Evolutionary conservation across 2,797 vertebrate species (phyloP).

Genomic region (Enteromius radiatus): DNA sequence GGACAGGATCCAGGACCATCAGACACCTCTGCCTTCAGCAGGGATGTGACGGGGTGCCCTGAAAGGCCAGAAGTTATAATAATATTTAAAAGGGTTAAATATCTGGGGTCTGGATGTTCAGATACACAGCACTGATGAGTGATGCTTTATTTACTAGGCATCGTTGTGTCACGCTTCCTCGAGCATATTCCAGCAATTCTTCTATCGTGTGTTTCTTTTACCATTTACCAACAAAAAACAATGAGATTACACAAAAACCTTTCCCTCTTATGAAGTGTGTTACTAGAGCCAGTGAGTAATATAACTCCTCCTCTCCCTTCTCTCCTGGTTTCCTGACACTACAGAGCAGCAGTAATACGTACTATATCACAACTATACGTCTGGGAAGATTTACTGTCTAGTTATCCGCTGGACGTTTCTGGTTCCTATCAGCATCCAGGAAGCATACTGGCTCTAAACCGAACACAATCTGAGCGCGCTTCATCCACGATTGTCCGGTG

Average conservation of each 20-base stretch:
- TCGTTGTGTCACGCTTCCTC: constrained; percentile 3
- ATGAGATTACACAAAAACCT: background rate
- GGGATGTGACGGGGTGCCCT: background rate
- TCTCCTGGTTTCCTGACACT: background rate
- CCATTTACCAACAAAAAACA: constrained; percentile 39
- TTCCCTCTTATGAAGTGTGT: constrained; percentile 20
- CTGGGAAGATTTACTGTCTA: constrained; percentile 15
- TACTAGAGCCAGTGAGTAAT: background rate
- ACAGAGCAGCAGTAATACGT: background rate
- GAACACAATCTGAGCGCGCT: constrained; percentile 27
- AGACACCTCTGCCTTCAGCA: constrained; percentile 25
- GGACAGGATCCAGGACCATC: constrained; percentile 52
- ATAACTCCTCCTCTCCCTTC: background rate
- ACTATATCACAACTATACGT: constrained; percentile 8
- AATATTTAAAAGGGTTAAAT: constrained; percentile 28
- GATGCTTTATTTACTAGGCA: constrained; percentile 8
- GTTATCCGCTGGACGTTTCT: constrained; percentile 32
- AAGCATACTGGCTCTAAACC: constrained; percentile 31
- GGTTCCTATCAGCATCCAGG: constrained; percentile 33
- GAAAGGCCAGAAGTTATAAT: constrained; percentile 27
- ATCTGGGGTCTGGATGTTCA: constrained; percentile 4
- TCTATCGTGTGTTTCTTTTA: constrained; percentile 6
- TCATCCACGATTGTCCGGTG: constrained; percentile 26
- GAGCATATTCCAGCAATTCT: constrained; percentile 44
- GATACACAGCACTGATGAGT: constrained; percentile 7